Percentiles rank a stretch among this genome's conserved stretches.
Conservation (phyloP, 2,113 vertebrate genomes). For the Buteo buteo region DNA sequence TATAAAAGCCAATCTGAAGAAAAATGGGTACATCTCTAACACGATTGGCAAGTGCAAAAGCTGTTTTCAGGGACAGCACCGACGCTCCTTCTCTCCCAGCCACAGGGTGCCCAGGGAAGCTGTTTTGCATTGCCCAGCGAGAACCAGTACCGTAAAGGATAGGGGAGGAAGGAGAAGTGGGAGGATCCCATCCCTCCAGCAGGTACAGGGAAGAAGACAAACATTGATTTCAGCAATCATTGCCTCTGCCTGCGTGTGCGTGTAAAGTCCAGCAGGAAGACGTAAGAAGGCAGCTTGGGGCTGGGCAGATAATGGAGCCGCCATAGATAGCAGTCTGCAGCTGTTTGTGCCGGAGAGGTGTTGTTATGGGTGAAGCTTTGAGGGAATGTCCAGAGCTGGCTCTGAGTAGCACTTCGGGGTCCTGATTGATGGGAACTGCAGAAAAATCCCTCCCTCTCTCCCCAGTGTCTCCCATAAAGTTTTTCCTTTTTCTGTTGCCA, state of each 20-base stretch:
- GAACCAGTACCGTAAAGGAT: background rate
- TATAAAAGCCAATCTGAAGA: background rate
- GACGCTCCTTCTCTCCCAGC: background rate
- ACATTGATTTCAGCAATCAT: background rate
- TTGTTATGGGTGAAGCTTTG: background rate
- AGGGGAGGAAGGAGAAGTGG: background rate
- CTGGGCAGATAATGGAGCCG: background rate
- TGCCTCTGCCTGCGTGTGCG: background rate
- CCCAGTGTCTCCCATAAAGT: background rate
- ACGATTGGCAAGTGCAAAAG: background rate
- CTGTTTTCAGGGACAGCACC: background rate
- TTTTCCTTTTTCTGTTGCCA: background rate
- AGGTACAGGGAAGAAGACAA: background rate
- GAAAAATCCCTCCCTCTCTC: background rate
- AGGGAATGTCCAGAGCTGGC: background rate
- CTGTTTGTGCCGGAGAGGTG: background rate
- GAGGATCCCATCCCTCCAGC: background rate
- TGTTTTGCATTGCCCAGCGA: background rate
- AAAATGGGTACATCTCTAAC: background rate
- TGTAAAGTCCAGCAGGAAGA: background rate
- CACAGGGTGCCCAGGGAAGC: background rate
- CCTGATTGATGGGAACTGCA: background rate
- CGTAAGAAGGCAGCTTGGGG: fast-evolving
- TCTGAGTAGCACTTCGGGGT: background rate
- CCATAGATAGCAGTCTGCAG: background rate